Conservation (phyloP, 1,140 invertebrate genomes). For the Caerostris extrusa region DNA sequence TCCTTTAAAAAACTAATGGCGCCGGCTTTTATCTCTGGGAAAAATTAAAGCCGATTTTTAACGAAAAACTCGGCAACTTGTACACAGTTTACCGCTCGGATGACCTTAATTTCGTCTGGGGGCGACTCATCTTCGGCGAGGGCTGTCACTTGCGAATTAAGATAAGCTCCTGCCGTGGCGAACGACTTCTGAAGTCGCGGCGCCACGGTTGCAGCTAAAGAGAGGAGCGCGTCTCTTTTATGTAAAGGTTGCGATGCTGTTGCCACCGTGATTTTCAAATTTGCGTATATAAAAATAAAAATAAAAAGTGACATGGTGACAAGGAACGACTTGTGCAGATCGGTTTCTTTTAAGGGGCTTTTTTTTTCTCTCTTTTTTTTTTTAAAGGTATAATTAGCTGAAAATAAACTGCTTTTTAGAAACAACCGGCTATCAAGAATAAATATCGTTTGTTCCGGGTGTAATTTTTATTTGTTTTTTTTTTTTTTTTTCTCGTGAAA, state of each 20-base stretch:
- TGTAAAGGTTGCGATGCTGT: not conserved
- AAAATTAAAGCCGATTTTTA: slow-evolving; percentile 35
- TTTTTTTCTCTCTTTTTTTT: not conserved
- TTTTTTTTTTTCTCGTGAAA: no score
- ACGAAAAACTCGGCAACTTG: slow-evolving; percentile 21
- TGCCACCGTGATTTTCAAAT: not conserved
- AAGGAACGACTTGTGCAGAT: not conserved
- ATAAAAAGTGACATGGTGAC: not conserved
- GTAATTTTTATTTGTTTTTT: no score
- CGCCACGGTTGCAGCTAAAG: slow-evolving; percentile 15
- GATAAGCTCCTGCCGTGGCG: not conserved
- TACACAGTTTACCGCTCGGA: slow-evolving; percentile 20
- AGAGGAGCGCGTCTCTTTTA: not conserved
- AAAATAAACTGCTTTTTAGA: not conserved
- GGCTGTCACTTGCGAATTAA: slow-evolving; percentile 42
- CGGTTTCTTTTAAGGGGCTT: not conserved
- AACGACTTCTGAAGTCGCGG: slow-evolving; percentile 4
- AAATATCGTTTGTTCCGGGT: no score
- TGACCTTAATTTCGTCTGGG: slow-evolving; percentile 46
- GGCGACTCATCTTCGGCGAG: slow-evolving; percentile 26
- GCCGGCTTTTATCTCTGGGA: not conserved
- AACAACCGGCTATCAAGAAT: not conserved
- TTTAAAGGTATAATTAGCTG: not conserved
- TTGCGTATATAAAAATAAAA: no score
- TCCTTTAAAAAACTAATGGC: not conserved